Evolutionary conservation across 2,113 vertebrate species (phyloP).

Genomic region (Coryphaenoides rupestris): DNA sequence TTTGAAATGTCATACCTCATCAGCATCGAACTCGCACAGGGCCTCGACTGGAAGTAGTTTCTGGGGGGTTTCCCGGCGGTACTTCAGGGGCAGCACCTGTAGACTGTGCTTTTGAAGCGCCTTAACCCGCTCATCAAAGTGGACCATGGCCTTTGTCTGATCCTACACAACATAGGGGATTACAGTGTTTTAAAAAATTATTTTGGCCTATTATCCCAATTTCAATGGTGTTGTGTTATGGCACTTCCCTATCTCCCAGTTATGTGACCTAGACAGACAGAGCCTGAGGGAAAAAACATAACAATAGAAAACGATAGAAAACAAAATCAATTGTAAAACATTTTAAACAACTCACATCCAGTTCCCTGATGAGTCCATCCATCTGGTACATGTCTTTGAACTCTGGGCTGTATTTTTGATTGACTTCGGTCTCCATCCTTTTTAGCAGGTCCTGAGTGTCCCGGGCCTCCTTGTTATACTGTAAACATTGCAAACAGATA

Average conservation of each 20-base stretch:
- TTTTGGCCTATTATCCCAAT: no score
- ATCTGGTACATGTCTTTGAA: slow-evolving; percentile 94
- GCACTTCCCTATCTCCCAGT: no score
- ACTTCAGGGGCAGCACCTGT: slow-evolving; percentile 84
- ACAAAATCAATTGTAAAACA: not conserved
- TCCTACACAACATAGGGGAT: slow-evolving; percentile 69
- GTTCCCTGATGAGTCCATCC: slow-evolving; percentile 81
- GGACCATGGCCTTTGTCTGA: slow-evolving; percentile 88
- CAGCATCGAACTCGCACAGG: slow-evolving; percentile 86
- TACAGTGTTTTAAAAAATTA: no score
- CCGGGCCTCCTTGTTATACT: slow-evolving; percentile 88
- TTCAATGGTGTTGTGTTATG: no score
- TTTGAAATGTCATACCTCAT: slow-evolving; percentile 72
- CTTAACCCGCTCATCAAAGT: slow-evolving; percentile 81
- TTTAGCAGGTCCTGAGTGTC: slow-evolving; percentile 88
- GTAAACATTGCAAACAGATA: slow-evolving; percentile 17
- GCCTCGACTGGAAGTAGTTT: slow-evolving; percentile 87
- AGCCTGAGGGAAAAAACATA: no score
- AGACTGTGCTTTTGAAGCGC: slow-evolving; percentile 83
- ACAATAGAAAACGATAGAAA: not conserved
- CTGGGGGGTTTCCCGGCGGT: slow-evolving; percentile 71
- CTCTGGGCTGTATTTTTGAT: slow-evolving; percentile 90
- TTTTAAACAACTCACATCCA: slow-evolving; percentile 81
- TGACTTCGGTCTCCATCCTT: slow-evolving; percentile 85
- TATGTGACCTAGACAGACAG: no score